These are phyloP conservation scores for Acanthosoma haemorrhoidale DNA, from an alignment of 2,888 invertebrate genomes.

Conservation along the genomic window DNA sequence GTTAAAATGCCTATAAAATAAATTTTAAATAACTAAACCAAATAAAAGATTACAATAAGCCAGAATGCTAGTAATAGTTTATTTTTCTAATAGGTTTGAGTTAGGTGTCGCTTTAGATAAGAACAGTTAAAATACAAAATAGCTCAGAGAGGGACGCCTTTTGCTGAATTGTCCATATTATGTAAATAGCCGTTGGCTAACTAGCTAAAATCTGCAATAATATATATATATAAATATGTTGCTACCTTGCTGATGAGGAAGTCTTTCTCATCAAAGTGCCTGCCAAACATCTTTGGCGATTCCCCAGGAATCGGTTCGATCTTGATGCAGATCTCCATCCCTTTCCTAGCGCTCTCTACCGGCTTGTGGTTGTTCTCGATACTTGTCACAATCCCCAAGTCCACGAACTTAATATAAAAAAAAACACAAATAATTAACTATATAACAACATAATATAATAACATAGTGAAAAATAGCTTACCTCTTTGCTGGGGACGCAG, in stretches of 20 bases:
- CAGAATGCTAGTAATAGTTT: too few relatives aligned
- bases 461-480: constrained; percentile 47
- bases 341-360: constrained; percentile 90
- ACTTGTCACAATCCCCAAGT: constrained; percentile 89
- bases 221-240: not conserved
- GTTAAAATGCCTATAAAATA: too few relatives aligned
- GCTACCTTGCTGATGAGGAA: constrained; percentile 88
- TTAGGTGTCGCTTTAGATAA: too few relatives aligned
- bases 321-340: constrained; percentile 92
- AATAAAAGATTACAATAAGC: too few relatives aligned
- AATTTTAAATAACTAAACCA: too few relatives aligned
- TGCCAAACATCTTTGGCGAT: constrained; percentile 95
- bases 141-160: too few relatives aligned
- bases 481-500: constrained; percentile 94
- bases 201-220: too few relatives aligned
- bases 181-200: too few relatives aligned
- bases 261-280: constrained; percentile 97
- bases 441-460: not conserved
- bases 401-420: constrained; percentile 69
- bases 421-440: not conserved
- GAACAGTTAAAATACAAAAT: too few relatives aligned
- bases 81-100: too few relatives aligned
- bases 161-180: too few relatives aligned
- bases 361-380: constrained; percentile 94
- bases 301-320: constrained; percentile 97